Percentiles rank a stretch among this genome's conserved stretches.
Conservation (phyloP, 2,888 invertebrate species). For the Melangyna quadrimaculata region DNA sequence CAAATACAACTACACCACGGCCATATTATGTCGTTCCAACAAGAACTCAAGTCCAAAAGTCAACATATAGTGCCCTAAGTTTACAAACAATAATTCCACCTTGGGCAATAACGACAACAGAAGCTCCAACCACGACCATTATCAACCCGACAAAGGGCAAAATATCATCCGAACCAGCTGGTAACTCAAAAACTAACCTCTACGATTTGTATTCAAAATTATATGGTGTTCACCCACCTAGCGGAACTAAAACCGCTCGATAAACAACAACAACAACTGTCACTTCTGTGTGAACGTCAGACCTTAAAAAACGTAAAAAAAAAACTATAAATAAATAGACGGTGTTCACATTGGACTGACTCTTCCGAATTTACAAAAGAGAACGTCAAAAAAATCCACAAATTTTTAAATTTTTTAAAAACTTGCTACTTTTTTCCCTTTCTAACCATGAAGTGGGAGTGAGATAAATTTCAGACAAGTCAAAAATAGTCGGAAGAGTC, state of each 20-base stretch:
- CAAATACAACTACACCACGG: not conserved
- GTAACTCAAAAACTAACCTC: constrained; percentile 34
- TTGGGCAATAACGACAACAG: constrained; percentile 15
- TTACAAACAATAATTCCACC: constrained; percentile 10
- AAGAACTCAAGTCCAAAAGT: constrained; percentile 4
- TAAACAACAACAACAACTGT: constrained; percentile 26
- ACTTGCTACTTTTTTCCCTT: too few species aligned
- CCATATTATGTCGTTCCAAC: constrained; percentile 10
- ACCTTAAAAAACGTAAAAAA: constrained; percentile 29
- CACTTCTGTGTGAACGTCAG: constrained; percentile 29
- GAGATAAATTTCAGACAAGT: too few species aligned
- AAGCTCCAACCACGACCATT: not conserved
- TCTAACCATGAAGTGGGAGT: too few species aligned
- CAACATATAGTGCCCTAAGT: not conserved
- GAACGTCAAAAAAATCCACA: too few species aligned
- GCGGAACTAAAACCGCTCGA: constrained; percentile 11
- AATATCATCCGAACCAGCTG: constrained; percentile 16
- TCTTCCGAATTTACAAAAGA: too few species aligned
- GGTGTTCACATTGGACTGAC: too few species aligned
- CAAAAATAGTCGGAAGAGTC: too few species aligned
- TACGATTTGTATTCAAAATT: constrained; percentile 52
- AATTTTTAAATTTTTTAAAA: too few species aligned
- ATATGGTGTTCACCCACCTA: constrained; percentile 39
- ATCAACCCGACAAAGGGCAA: constrained; percentile 37
- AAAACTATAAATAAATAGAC: constrained; percentile 12